Evolutionary conservation across 2,888 invertebrate species (phyloP), one percentile per base, ranked within the genome.

Genomic region (Acholoe squamosa): DNA sequence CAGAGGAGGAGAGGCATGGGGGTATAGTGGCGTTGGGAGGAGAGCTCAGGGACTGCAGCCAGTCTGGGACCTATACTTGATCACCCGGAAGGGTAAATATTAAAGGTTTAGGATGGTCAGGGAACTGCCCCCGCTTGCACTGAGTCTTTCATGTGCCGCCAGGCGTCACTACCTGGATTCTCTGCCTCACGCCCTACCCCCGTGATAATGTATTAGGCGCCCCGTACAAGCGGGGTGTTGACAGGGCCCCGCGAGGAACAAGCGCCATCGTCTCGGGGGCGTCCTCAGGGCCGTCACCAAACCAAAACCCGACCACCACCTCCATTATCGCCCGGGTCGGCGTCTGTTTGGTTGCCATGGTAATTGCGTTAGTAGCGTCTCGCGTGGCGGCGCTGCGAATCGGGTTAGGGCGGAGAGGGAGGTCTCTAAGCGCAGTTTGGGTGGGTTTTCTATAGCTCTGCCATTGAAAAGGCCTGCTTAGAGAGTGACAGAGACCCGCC

Each of bases 311-410:
- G 43, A 5, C 61, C 61, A 61, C 61, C 25, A 76, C 76, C 80
- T 43, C 80, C 34, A 80, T 80, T 43, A 80, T 80, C 80, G 86
- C 54, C 86, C 56, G 28, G 28, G 84, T 54, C 54, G 84, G 86
- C 54, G 56, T 86, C 86, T 86, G 86, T 86, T 86, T 86, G 86
- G 86, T 86, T 86, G 52, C 54, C 56, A 86, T 86, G 54, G 86
- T 86, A 86, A 86, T 86, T 86, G 52, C 28, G 56, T 86, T 86
- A 86, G 86, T 54, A 54, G 86, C 56, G 86, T 52, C 54, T 43
- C 52, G 52, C 54, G 54, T 54, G 86, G 54, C 28, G 86, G 86
- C 54, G 86, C 54, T 19, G 28, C 80, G 54, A 86, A 86, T 86
- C 54, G 86, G 54, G 86, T 86, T 86, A 86, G 86, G 56, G 76